Percentiles rank a stretch among this genome's conserved stretches.
Evolutionary conservation across 2,888 invertebrate genomes (phyloP).

Genomic region (Leucoptera coffeella): DNA sequence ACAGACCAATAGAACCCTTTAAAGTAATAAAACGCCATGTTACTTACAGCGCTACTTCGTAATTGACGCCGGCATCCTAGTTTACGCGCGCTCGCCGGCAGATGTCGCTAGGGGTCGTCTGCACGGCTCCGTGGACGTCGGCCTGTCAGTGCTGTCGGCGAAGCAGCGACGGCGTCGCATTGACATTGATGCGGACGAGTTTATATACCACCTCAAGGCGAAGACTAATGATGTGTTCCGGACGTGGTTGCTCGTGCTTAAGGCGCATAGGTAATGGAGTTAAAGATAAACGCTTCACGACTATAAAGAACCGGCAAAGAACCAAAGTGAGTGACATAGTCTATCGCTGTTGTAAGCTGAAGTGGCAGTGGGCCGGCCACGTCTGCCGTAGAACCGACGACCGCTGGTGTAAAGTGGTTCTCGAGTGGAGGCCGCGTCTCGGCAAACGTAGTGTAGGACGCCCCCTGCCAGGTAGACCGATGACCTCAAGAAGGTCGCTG

Average conservation of each 20-base stretch:
- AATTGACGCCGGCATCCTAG: slow-evolving; percentile 70
- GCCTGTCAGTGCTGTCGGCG: slow-evolving; percentile 71
- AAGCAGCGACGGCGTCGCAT: slow-evolving; percentile 65
- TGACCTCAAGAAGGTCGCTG: no score
- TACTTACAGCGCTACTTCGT: slow-evolving; percentile 71
- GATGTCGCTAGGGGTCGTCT: slow-evolving; percentile 73
- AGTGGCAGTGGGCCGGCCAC: no score
- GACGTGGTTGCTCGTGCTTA: slow-evolving; percentile 69
- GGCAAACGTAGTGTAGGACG: no score
- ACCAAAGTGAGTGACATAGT: no score
- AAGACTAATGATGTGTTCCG: slow-evolving; percentile 65
- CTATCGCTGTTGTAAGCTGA: no score
- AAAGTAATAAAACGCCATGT: no score
- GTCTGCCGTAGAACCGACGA: no score
- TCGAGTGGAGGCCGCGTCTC: slow-evolving; percentile 73
- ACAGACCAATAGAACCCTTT: no score
- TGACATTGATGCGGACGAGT: slow-evolving; percentile 81
- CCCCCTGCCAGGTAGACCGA: no score
- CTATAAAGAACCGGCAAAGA: no score
- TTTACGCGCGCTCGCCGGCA: slow-evolving; percentile 70
- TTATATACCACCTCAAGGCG: slow-evolving; percentile 75
- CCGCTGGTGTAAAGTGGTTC: slow-evolving; percentile 70
- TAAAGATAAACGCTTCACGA: slow-evolving; percentile 71
- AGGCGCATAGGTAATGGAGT: slow-evolving; percentile 76
- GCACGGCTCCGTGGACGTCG: slow-evolving; percentile 76